phyloP scores from a whole-genome alignment of 2,113 vertebrate species.

The Microtus oregoni region DNA sequence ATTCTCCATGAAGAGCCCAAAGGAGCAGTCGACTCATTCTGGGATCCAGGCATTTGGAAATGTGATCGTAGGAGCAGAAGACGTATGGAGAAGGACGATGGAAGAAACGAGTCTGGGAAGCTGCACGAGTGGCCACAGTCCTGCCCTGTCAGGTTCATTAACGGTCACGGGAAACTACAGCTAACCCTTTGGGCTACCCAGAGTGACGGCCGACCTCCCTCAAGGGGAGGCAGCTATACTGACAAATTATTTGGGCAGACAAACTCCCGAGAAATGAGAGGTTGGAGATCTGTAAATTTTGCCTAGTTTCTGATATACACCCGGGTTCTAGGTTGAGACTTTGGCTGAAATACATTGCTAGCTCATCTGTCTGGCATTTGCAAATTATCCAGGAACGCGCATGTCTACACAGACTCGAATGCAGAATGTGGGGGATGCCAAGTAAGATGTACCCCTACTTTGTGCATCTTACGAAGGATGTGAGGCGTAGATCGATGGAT shows the following conservation, averaged over 20 bases:
- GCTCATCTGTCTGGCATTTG: background rate
- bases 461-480: constrained; percentile 26
- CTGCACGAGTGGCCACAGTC: constrained; percentile 51
- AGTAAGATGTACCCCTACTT: constrained; percentile 19
- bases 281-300: background rate
- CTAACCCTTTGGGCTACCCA: background rate
- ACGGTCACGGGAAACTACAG: background rate
- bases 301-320: background rate
- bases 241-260: background rate
- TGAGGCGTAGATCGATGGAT: constrained; percentile 32
- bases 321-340: background rate
- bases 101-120: constrained; percentile 25
- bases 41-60: constrained; percentile 54
- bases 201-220: background rate
- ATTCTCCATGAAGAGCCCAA: constrained; percentile 74
- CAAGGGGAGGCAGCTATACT: background rate
- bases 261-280: background rate
- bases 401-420: background rate
- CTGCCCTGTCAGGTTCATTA: background rate
- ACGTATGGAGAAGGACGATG: constrained; percentile 20
- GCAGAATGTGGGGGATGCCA: background rate
- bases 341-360: background rate
- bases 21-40: constrained; percentile 69
- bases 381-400: background rate
- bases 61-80: constrained; percentile 67